A percentile compares a stretch with the other conserved stretches of the same genome.
Evolutionary conservation across 2,113 vertebrate genomes (phyloP).

Genomic region (Harpagus bidentatus): DNA sequence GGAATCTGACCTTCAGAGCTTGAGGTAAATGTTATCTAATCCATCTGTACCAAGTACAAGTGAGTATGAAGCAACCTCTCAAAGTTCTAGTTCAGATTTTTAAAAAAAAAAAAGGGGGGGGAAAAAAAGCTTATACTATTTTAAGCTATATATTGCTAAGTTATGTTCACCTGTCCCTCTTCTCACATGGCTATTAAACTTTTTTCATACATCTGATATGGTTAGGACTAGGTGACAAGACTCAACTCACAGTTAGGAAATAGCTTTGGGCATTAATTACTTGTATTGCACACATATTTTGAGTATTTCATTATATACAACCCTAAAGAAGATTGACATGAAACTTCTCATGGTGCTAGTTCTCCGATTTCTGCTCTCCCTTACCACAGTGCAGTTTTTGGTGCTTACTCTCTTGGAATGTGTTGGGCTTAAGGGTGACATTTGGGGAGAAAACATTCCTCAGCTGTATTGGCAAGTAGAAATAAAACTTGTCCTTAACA

Average conservation of each 20-base stretch:
- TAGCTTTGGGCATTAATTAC: not conserved
- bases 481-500: not conserved
- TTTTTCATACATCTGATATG: not conserved
- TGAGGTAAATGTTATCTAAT: not conserved
- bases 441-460: not conserved
- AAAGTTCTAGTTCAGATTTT: not conserved
- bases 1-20: not conserved
- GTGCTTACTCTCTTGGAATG: not conserved
- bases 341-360: not conserved
- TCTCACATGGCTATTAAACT: not conserved
- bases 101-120: not conserved
- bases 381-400: not conserved
- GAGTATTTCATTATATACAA: not conserved
- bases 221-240: not conserved
- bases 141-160: not conserved
- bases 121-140: not conserved
- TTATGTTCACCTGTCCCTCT: not conserved
- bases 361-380: not conserved
- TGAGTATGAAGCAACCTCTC: not conserved
- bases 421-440: not conserved
- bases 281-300: not conserved
- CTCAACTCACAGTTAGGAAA: not conserved
- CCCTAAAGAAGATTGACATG: not conserved
- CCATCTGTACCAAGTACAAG: not conserved
- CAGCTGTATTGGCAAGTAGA: not conserved